These are phyloP conservation scores for Syrrhaptes paradoxus DNA, from an alignment of 2,113 vertebrate species.

Conservation along the genomic window DNA sequence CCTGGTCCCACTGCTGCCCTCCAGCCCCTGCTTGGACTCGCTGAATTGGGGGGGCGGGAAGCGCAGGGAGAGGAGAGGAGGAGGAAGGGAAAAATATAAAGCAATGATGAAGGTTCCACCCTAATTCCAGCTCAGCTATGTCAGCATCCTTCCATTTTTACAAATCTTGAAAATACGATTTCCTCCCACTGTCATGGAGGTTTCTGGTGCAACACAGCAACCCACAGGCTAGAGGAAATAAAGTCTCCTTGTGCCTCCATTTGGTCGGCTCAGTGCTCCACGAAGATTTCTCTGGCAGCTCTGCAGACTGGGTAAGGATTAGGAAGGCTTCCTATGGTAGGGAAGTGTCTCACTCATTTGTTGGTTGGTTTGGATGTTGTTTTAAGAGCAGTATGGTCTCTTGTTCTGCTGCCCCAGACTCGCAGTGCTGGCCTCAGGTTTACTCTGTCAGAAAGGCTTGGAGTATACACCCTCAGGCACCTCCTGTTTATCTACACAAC, in stretches of 20 bases:
- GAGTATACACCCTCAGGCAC: not conserved
- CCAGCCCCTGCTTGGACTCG: not conserved
- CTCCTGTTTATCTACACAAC: conserved; percentile 18
- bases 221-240: not conserved
- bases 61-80: not conserved
- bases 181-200: fast-evolving
- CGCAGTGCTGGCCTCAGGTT: not conserved
- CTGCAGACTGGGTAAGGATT: not conserved
- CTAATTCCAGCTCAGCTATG: not conserved
- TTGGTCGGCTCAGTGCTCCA: not conserved
- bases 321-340: not conserved
- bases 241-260: not conserved
- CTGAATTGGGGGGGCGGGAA: not conserved
- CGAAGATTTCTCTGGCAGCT: not conserved
- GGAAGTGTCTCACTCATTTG: not conserved
- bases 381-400: not conserved
- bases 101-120: not conserved
- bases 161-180: not conserved
- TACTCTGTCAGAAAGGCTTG: not conserved
- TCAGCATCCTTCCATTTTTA: not conserved
- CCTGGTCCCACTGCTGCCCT: not conserved
- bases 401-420: not conserved
- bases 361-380: not conserved
- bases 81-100: not conserved
- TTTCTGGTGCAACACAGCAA: not conserved